A percentile compares a stretch with the other conserved stretches of the same genome.
Evolutionary conservation across 2,113 vertebrate genomes (phyloP).

Genomic region (Corvus cornix): DNA sequence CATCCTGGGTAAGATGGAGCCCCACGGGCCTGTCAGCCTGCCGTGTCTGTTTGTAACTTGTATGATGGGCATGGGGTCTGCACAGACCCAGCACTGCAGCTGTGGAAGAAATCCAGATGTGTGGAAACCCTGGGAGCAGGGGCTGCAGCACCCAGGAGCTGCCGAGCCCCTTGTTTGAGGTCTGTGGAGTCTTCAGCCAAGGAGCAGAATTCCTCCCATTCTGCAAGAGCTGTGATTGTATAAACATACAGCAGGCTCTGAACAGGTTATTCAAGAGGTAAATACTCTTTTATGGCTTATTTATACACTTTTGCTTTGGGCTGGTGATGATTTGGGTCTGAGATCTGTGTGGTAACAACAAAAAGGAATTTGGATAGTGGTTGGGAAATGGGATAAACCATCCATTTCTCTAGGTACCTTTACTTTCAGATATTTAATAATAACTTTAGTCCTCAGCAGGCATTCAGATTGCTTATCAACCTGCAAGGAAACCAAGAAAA

Average conservation of each 20-base stretch:
- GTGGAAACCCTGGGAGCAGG: background rate
- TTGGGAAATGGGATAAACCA: slow-evolving; percentile 6
- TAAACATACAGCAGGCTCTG: slow-evolving; percentile 15
- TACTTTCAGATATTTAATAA: slow-evolving; percentile 21
- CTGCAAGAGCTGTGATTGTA: background rate
- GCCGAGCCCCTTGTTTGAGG: background rate
- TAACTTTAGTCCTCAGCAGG: background rate
- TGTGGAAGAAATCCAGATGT: background rate
- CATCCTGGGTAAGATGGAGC: background rate
- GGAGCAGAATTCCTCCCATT: background rate
- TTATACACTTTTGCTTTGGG: background rate
- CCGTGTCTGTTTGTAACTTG: accelerated
- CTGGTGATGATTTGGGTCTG: slow-evolving; percentile 13
- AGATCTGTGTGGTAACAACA: slow-evolving; percentile 1
- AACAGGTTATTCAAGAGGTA: background rate
- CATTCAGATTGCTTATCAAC: slow-evolving; percentile 50
- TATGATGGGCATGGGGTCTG: background rate
- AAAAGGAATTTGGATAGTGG: background rate
- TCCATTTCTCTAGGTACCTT: slow-evolving; percentile 6
- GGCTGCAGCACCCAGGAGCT: accelerated
- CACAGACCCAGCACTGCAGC: background rate
- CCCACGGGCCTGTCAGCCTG: background rate
- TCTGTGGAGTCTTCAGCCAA: background rate
- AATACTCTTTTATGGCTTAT: background rate
- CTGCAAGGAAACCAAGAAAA: slow-evolving; percentile 30